Conservation (phyloP, 2,888 invertebrate genomes). For the Thymelicus lineola region DNA sequence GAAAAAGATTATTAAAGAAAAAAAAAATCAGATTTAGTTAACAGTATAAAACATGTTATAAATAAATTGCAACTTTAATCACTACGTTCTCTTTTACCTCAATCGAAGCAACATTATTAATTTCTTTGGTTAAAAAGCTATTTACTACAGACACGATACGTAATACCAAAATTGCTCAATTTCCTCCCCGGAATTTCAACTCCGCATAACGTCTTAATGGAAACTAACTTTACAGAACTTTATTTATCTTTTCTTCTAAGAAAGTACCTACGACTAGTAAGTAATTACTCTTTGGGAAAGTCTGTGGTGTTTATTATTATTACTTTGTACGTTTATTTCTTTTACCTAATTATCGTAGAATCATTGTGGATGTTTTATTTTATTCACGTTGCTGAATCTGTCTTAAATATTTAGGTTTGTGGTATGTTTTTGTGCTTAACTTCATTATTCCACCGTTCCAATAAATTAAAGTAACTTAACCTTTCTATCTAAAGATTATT, state of each 20-base stretch:
- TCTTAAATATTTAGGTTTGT: no score
- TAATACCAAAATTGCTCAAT: slow-evolving; percentile 74
- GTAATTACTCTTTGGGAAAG: slow-evolving; percentile 64
- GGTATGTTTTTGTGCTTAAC: no score
- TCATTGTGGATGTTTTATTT: slow-evolving; percentile 2
- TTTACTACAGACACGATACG: slow-evolving; percentile 54
- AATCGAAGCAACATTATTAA: slow-evolving; percentile 40
- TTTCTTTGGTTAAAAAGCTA: slow-evolving; percentile 41
- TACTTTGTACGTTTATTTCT: slow-evolving; percentile 2
- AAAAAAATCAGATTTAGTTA: no score
- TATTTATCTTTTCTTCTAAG: slow-evolving; percentile 65
- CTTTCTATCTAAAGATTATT: no score
- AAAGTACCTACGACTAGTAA: slow-evolving; percentile 43
- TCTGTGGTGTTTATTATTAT: not conserved
- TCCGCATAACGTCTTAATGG: slow-evolving; percentile 72
- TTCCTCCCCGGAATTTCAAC: slow-evolving; percentile 69
- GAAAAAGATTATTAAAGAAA: no score
- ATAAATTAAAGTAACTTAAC: no score
- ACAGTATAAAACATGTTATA: not conserved
- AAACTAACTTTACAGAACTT: slow-evolving; percentile 69
- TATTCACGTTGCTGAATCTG: no score
- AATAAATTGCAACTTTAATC: not conserved
- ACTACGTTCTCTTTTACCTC: not conserved
- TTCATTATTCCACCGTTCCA: no score
- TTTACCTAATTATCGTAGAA: slow-evolving; percentile 20